Percentiles rank a stretch among this genome's conserved stretches.
Evolutionary conservation across 2,113 vertebrate genomes (phyloP).

Genomic region (Sturnira hondurensis): DNA sequence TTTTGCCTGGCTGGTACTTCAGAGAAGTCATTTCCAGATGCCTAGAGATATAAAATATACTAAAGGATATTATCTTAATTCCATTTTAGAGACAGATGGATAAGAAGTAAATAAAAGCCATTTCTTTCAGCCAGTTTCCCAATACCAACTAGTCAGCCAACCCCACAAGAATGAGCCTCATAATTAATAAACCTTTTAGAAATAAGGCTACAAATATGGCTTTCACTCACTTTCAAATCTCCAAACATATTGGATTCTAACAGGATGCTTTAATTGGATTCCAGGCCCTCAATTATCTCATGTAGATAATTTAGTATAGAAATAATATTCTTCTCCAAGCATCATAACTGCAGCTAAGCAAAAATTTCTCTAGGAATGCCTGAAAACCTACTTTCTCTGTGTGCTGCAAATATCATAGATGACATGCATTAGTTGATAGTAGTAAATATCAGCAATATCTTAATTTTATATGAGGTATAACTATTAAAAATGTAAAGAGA

Average conservation of each 20-base stretch:
- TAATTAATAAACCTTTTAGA: conserved; percentile 54
- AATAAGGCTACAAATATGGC: conserved; percentile 22
- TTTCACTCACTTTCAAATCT: background rate
- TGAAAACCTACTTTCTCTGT: background rate
- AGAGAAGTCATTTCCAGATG: conserved; percentile 22
- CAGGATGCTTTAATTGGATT: background rate
- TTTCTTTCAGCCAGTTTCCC: conserved; percentile 38
- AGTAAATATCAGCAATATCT: background rate
- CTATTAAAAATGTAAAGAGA: background rate
- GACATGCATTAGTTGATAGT: background rate
- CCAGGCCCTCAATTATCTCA: background rate
- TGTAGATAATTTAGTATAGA: background rate
- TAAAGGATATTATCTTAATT: conserved; percentile 17
- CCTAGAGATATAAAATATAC: conserved; percentile 19
- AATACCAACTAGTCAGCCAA: background rate
- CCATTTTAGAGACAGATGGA: conserved; percentile 12
- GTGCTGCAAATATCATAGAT: conserved; percentile 5
- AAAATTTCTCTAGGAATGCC: background rate
- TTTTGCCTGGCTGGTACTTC: conserved; percentile 15
- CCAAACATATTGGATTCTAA: background rate
- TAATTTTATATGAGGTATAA: background rate
- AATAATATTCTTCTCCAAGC: conserved; percentile 13
- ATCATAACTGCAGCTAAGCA: background rate
- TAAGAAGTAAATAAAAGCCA: conserved; percentile 40
- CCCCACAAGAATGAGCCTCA: conserved; percentile 26